phyloP scores from a whole-genome alignment of 2,888 invertebrate genomes.

The Nipponacmea schrenckii region DNA sequence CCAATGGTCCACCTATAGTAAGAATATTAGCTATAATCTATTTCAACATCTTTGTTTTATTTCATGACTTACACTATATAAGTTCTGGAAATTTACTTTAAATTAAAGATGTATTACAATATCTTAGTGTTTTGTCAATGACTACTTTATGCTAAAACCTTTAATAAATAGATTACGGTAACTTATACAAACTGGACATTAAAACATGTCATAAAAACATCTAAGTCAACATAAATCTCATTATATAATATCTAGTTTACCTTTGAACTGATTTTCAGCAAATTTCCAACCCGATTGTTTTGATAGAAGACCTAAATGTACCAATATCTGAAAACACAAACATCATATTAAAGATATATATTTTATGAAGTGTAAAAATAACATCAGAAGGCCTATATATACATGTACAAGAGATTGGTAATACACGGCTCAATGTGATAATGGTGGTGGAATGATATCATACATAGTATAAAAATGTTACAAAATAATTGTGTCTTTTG shows the following conservation, averaged over 20 bases:
- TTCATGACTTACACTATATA: too few species aligned
- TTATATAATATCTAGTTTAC: slow-evolving; percentile 33
- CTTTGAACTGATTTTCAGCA: slow-evolving; percentile 67
- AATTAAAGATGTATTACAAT: slow-evolving; percentile 11
- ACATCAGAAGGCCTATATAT: not conserved
- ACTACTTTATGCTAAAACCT: too few species aligned
- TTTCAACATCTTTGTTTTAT: not conserved
- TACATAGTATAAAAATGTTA: too few species aligned
- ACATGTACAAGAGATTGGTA: too few species aligned
- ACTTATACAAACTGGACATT: too few species aligned
- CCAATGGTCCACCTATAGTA: slow-evolving; percentile 68
- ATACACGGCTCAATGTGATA: too few species aligned
- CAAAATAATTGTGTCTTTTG: too few species aligned
- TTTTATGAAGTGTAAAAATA: not conserved
- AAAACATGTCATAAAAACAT: too few species aligned
- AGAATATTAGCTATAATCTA: not conserved
- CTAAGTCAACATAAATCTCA: too few species aligned
- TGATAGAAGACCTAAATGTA: slow-evolving; percentile 68
- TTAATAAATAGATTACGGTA: too few species aligned
- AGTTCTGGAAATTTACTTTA: too few species aligned
- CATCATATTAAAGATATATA: not conserved
- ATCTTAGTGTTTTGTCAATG: not conserved
- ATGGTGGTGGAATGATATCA: too few species aligned
- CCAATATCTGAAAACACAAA: slow-evolving; percentile 60
- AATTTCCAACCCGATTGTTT: slow-evolving; percentile 67